Base-by-base conservation (phyloP, 2,797 vertebrate species). In the Lateolabrax maculatus region DNA sequence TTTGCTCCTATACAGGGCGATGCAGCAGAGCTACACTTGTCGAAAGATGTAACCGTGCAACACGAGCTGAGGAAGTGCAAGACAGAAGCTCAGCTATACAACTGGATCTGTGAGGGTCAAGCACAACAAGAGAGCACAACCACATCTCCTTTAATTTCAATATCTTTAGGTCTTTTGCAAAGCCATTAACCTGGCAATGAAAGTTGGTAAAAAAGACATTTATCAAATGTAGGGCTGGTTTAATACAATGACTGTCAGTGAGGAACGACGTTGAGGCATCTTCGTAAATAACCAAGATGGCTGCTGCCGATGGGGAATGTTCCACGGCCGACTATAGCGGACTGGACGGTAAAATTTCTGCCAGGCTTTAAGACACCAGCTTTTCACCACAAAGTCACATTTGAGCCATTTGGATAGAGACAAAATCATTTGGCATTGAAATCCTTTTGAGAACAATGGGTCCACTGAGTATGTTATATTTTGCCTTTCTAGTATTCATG, bases 21-120 rank as follows among this genome's bases (percentile, higher is more conserved):
- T 49, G 51, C 51, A 75, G 73, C 12, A 10, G 58, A 78, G 65
- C 31, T 34, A 61, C 71, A 58, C 18, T n/a, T 3, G 39, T 75
- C 31, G 23, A 44, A 12, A 65, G 51, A 77, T 62, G 34, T 53
- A 76, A 77, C 55, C 71, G 77, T 37, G 37, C 48, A 49, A 79
- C 53, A 65, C 2, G 19, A 85, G 46, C 36, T 36, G 48, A 63
- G 25, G 15, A 56, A 37, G 0, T 6, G 29, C 63, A 71, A 67
- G n/a, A 48, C 34, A 43, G n/a, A 64, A 23, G 43, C 18, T 66
- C 43, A 49, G 36, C 34, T 27, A 19, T 39, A 43, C 6, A 5
- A 39, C 36, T 51, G 27, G 25, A 68, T 61, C 18, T 10, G 13
- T 21, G 36, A 68, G 6, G 43, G 57, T 58, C 18, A 46, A 56